A percentile compares a stretch with the other conserved stretches of the same genome.
Evolutionary conservation across 2,888 invertebrate genomes (phyloP).

Genomic region (Cataglyphis albicans): DNA sequence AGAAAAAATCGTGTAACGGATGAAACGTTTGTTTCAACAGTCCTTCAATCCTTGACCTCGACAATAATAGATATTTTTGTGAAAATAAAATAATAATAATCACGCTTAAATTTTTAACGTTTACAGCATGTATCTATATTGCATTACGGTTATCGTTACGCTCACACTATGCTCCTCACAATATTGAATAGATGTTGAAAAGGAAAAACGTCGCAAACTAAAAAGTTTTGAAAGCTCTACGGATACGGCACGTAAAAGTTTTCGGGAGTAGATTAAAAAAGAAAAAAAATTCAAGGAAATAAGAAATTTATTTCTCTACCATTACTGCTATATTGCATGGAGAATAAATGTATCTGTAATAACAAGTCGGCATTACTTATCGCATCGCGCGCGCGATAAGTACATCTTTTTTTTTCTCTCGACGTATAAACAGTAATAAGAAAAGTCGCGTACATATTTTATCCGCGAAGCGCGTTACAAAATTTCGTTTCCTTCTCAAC

Average conservation of each 20-base stretch:
- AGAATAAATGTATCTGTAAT: constrained; percentile 28
- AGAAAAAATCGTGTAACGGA: constrained; percentile 4
- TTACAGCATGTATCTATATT: not conserved
- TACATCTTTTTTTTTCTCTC: not conserved
- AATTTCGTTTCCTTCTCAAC: constrained; percentile 44
- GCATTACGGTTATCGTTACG: not conserved
- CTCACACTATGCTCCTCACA: not conserved
- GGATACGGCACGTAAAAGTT: not conserved
- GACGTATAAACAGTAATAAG: constrained; percentile 34
- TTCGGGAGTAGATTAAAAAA: not conserved
- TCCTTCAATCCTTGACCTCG: constrained; percentile 29
- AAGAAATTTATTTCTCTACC: not conserved
- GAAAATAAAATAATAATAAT: constrained; percentile 24
- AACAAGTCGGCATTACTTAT: constrained; percentile 26
- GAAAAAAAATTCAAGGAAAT: not conserved
- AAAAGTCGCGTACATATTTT: constrained; percentile 49
- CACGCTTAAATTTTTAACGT: not conserved
- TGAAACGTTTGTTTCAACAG: constrained; percentile 22
- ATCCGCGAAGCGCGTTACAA: constrained; percentile 17
- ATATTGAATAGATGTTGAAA: not conserved
- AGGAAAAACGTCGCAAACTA: not conserved
- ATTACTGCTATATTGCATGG: not conserved
- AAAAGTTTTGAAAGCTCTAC: not conserved
- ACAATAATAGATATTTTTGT: constrained; percentile 17
- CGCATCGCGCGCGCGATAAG: constrained; percentile 28